These are phyloP conservation scores for Odobenus rosmarus DNA, from an alignment of 2,113 vertebrate species.

Conservation along the genomic window DNA sequence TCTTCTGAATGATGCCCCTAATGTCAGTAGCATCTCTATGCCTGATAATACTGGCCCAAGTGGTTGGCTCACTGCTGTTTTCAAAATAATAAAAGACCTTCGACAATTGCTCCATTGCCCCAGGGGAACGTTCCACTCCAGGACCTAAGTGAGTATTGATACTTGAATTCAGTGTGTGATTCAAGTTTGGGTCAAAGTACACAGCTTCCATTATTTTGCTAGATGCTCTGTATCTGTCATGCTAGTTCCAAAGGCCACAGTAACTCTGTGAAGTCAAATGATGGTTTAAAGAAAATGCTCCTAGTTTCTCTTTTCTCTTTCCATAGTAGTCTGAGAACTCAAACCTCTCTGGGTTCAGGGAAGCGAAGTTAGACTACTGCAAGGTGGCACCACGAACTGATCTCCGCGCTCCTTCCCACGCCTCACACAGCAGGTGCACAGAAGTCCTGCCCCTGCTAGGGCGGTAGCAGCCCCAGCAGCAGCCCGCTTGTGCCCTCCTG, in stretches of 20 bases:
- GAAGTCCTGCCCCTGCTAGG: background rate
- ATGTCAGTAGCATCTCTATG: constrained; percentile 97
- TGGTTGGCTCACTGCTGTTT: constrained; percentile 92
- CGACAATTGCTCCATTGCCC: constrained; percentile 94
- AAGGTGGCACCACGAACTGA: background rate
- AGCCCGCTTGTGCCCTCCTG: background rate
- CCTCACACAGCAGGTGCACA: background rate
- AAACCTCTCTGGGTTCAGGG: background rate
- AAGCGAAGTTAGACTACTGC: background rate
- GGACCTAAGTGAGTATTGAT: constrained; percentile 92
- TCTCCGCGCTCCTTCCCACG: background rate
- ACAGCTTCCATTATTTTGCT: constrained; percentile 97
- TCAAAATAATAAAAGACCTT: constrained; percentile 99
- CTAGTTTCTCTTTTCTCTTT: background rate
- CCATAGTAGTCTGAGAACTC: background rate
- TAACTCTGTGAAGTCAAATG: background rate
- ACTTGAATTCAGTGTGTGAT: constrained; percentile 91
- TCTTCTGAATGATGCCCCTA: constrained; percentile 99
- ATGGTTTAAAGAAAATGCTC: background rate
- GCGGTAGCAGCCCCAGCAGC: background rate
- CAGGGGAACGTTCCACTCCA: constrained; percentile 91
- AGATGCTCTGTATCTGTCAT: constrained; percentile 99
- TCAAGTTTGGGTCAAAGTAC: constrained; percentile 97
- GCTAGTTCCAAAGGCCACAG: constrained; percentile 81
- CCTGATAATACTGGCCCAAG: constrained; percentile 96